Conservation (phyloP, 2,888 invertebrate genomes). For the Coecobrya sp. region DNA sequence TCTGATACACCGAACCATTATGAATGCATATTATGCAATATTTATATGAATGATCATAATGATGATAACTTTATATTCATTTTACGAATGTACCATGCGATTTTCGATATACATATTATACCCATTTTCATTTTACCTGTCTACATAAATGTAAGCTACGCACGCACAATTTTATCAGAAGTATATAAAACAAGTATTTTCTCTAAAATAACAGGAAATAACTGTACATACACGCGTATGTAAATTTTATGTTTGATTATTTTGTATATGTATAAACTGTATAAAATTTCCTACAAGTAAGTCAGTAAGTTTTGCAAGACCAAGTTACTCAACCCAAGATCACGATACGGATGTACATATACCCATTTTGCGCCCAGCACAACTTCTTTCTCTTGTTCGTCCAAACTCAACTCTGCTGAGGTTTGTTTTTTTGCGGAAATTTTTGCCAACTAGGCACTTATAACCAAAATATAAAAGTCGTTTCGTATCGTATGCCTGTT, state of each 20-base stretch:
- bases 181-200: background rate
- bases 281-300: background rate
- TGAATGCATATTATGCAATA: background rate
- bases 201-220: background rate
- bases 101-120: too few species aligned
- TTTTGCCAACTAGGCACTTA: background rate
- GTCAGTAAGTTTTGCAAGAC: too few species aligned
- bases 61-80: slow-evolving; percentile 4
- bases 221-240: too few species aligned
- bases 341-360: background rate
- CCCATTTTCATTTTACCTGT: background rate
- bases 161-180: background rate
- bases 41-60: background rate
- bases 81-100: background rate
- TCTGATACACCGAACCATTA: background rate
- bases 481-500: background rate
- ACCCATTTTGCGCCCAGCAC: background rate
- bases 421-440: slow-evolving; percentile 10
- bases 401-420: background rate
- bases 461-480: background rate
- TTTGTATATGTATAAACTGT: background rate
- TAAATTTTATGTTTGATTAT: background rate
- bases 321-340: too few species aligned
- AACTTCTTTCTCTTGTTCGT: too few species aligned
- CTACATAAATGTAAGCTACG: background rate